Evolutionary conservation across 2,113 vertebrate species (phyloP).

Genomic region (Campylomormyrus numenius): DNA sequence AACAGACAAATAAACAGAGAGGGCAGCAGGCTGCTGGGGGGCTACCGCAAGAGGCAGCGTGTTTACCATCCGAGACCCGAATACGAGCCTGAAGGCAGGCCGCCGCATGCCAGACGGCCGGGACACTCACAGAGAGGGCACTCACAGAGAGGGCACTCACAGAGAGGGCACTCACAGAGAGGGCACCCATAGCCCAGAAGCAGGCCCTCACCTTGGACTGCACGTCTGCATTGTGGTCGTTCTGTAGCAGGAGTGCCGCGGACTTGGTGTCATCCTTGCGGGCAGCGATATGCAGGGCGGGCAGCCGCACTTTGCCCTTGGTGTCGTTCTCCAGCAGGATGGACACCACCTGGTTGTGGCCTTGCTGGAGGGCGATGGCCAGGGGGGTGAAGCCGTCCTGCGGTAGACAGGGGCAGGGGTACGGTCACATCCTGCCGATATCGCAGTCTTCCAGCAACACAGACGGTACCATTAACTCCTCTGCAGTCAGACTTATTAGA

Average conservation of each 20-base stretch:
- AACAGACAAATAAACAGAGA: conserved; percentile 4
- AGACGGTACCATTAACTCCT: background rate
- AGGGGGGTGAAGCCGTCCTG: conserved; percentile 96
- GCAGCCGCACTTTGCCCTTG: conserved; percentile 93
- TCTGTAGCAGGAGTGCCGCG: conserved; percentile 89
- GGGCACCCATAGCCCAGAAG: no score
- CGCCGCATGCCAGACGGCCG: background rate
- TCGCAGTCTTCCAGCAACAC: background rate
- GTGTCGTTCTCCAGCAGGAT: conserved; percentile 93
- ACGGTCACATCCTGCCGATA: background rate
- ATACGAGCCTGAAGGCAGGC: background rate
- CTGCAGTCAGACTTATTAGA: background rate
- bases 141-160: background rate
- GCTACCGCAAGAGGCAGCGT: background rate
- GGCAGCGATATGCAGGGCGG: conserved; percentile 90
- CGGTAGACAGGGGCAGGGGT: no score
- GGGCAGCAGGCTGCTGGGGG: background rate
- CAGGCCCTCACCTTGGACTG: conserved; percentile 83
- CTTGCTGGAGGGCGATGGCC: conserved; percentile 92
- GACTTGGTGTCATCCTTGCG: conserved; percentile 97
- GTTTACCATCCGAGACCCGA: background rate
- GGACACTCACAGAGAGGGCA: background rate
- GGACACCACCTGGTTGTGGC: conserved; percentile 95
- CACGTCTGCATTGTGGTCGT: conserved; percentile 93
- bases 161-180: background rate